Conservation (phyloP, 2,888 invertebrate species). For the Plutella xylostella region DNA sequence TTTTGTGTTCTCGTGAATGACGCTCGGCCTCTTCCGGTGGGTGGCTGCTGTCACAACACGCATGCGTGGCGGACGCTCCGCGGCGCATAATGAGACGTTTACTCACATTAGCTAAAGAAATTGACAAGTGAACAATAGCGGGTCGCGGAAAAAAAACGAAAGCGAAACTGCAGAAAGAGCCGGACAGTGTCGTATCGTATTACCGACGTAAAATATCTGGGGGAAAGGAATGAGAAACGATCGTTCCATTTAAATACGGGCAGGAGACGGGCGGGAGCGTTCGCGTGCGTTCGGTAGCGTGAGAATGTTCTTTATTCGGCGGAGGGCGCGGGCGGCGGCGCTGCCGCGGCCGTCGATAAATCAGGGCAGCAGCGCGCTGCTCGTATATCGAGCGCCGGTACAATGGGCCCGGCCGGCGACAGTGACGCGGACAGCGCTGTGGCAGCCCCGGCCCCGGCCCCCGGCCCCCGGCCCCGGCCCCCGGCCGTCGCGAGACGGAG, state of each 20-base stretch:
- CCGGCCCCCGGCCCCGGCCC: slow-evolving; percentile 27
- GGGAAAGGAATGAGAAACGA: slow-evolving; percentile 67
- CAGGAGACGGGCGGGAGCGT: slow-evolving; percentile 46
- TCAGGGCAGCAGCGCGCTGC: slow-evolving; percentile 48
- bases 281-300: slow-evolving; percentile 68
- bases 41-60: slow-evolving; percentile 70
- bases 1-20: slow-evolving; percentile 64
- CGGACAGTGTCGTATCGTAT: slow-evolving; percentile 70
- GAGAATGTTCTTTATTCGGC: slow-evolving; percentile 67
- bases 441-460: slow-evolving; percentile 31
- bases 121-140: slow-evolving; percentile 70
- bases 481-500: slow-evolving; percentile 19
- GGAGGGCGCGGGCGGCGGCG: slow-evolving; percentile 42
- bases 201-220: slow-evolving; percentile 69
- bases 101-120: slow-evolving; percentile 71
- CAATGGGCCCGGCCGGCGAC: slow-evolving; percentile 43
- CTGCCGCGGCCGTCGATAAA: slow-evolving; percentile 57
- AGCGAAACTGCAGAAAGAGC: slow-evolving; percentile 63
- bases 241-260: slow-evolving; percentile 62
- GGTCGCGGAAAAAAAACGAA: slow-evolving; percentile 54
- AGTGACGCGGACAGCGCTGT: slow-evolving; percentile 60
- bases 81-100: slow-evolving; percentile 70
- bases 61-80: slow-evolving; percentile 63
- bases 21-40: slow-evolving; percentile 67
- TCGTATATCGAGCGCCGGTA: slow-evolving; percentile 55